Conservation (phyloP, 2,113 vertebrate genomes). For the Pterocles gutturalis region DNA sequence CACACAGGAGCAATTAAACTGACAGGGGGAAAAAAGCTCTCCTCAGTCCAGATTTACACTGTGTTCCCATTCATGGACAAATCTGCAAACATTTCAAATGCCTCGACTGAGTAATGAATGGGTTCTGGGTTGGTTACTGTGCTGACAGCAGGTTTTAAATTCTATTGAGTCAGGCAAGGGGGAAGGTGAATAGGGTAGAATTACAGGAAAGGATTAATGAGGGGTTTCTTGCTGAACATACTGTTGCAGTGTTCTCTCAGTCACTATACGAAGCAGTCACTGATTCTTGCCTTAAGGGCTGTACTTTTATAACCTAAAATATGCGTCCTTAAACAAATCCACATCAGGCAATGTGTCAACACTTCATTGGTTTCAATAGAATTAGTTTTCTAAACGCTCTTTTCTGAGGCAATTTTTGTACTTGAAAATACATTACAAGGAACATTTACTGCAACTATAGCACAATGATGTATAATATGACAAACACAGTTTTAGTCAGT, state of each 20-base stretch:
- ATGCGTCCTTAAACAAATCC: conserved; percentile 82
- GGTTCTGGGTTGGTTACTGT: conserved; percentile 76
- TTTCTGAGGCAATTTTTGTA: conserved; percentile 82
- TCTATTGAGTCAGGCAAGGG: conserved; percentile 77
- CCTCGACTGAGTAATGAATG: conserved; percentile 79
- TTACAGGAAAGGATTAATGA: conserved; percentile 85
- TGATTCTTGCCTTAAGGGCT: conserved; percentile 74
- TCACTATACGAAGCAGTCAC: conserved; percentile 75
- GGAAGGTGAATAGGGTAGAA: conserved; percentile 80
- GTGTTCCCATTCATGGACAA: conserved; percentile 72
- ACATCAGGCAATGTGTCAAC: conserved; percentile 81
- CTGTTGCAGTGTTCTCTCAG: conserved; percentile 76
- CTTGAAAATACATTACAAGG: conserved; percentile 83
- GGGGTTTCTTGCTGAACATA: conserved; percentile 75
- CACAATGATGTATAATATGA: conserved; percentile 69
- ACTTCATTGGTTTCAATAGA: conserved; percentile 84
- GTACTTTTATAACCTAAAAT: conserved; percentile 80
- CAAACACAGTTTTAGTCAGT: conserved; percentile 78
- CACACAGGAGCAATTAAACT: conserved; percentile 64
- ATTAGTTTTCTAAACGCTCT: conserved; percentile 81
- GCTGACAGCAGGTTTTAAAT: conserved; percentile 82
- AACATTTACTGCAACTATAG: conserved; percentile 81
- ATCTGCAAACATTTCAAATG: conserved; percentile 78
- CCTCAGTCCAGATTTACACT: conserved; percentile 67
- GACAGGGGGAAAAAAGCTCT: conserved; percentile 48